Evolutionary conservation across 2,797 vertebrate genomes (phyloP).

Genomic region (Chanos chanos): DNA sequence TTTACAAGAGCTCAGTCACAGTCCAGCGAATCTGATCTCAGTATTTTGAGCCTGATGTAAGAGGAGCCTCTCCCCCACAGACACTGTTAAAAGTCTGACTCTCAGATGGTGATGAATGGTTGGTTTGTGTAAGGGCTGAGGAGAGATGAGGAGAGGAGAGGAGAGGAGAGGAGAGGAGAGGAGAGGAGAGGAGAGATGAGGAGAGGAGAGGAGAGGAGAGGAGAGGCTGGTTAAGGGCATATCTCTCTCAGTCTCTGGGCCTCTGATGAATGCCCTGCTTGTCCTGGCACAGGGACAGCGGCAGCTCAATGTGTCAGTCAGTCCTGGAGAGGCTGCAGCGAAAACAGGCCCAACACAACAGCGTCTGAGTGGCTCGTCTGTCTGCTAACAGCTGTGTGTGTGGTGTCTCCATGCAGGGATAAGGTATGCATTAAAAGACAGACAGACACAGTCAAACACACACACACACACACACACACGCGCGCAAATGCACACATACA

Average conservation of each 20-base stretch:
- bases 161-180: neutral
- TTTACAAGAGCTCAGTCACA: slow-evolving; percentile 21
- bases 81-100: slow-evolving; percentile 26
- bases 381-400: slow-evolving; percentile 43
- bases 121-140: slow-evolving; percentile 31
- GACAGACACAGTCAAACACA: neutral
- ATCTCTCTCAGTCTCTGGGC: slow-evolving; percentile 13
- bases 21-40: slow-evolving; percentile 19
- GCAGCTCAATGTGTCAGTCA: slow-evolving; percentile 39
- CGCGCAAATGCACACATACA: slow-evolving; percentile 16
- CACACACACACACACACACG: slow-evolving; percentile 9
- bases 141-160: neutral
- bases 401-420: slow-evolving; percentile 37
- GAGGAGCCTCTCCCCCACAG: neutral
- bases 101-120: slow-evolving; percentile 40
- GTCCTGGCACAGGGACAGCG: slow-evolving; percentile 21
- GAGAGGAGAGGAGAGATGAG: neutral
- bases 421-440: slow-evolving; percentile 1
- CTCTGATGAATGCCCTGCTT: slow-evolving; percentile 43
- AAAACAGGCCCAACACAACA: slow-evolving; percentile 38
- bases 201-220: neutral
- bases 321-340: slow-evolving; percentile 16
- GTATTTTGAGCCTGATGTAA: neutral
- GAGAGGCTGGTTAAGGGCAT: slow-evolving; percentile 25
- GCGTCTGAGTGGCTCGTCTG: slow-evolving; percentile 37